phyloP scores from a whole-genome alignment of 2,113 vertebrate species.

The Osmerus eperlanus region DNA sequence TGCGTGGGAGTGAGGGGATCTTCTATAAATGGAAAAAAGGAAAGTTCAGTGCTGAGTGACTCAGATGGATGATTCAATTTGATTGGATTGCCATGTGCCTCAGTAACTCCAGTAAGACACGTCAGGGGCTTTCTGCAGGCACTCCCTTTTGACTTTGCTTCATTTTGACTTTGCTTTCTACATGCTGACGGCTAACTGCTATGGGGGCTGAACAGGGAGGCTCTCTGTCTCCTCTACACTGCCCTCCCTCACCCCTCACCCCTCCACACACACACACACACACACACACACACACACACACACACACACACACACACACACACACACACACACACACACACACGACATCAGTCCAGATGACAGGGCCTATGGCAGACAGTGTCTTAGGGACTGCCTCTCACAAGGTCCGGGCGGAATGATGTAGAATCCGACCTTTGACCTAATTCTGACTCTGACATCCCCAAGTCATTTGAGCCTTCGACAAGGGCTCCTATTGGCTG shows the following conservation, averaged over 20 bases:
- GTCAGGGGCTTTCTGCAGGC: background rate
- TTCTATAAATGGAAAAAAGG: no score
- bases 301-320: background rate
- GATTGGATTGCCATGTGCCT: background rate
- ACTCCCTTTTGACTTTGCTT: background rate
- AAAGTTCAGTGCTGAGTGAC: no score
- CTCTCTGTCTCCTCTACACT: no score
- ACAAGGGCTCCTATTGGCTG: no score
- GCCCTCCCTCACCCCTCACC: no score
- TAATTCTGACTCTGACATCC: slow-evolving; percentile 40
- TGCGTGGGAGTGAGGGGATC: no score
- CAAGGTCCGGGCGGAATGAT: slow-evolving; percentile 29
- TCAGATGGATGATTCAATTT: no score
- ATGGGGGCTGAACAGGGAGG: no score
- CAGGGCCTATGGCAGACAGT: slow-evolving; percentile 24
- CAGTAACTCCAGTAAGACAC: background rate
- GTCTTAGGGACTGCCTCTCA: slow-evolving; percentile 26
- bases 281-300: background rate
- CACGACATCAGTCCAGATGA: slow-evolving; percentile 38
- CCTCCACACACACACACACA: background rate
- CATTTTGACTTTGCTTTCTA: background rate
- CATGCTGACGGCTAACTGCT: background rate
- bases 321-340: background rate
- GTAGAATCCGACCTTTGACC: slow-evolving; percentile 57
- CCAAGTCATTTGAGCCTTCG: slow-evolving; percentile 24